Conservation (phyloP, 1,140 invertebrate species). For the Cephus cinctus region DNA sequence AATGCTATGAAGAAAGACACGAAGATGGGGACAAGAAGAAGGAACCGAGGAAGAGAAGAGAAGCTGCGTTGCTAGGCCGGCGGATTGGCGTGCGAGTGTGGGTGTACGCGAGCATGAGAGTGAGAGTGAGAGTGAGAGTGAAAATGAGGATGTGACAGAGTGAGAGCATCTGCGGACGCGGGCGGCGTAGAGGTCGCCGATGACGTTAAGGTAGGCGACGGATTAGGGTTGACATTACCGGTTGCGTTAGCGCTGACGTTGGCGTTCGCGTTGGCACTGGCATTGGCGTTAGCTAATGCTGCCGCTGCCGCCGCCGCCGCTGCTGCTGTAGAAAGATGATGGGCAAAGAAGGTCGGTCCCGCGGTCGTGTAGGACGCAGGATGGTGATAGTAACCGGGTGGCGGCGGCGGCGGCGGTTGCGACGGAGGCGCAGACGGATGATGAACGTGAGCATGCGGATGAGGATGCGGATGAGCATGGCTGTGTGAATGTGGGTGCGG, state of each 20-base stretch:
- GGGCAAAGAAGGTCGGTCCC: conserved; percentile 50
- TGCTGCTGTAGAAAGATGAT: conserved; percentile 39
- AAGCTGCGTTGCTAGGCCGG: too few relatives aligned
- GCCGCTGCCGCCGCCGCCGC: conserved; percentile 36
- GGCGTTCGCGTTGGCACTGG: too few relatives aligned
- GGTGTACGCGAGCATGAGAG: conserved; percentile 12
- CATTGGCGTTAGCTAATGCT: too few relatives aligned
- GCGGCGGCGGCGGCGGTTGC: conserved; percentile 38
- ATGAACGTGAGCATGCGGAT: background rate
- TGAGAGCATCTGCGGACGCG: too few relatives aligned
- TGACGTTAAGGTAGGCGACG: conserved; percentile 38
- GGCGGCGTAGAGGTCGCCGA: conserved; percentile 44
- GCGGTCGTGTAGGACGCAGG: conserved; percentile 42
- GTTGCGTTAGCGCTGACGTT: too few relatives aligned
- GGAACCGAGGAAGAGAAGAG: too few relatives aligned
- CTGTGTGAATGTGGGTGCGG: background rate
- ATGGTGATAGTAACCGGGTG: conserved; percentile 50
- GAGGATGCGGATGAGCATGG: background rate
- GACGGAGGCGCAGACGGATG: conserved; percentile 33
- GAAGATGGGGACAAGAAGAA: too few relatives aligned
- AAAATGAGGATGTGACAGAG: too few relatives aligned
- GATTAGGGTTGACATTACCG: too few relatives aligned
- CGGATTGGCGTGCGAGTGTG: conserved; percentile 41
- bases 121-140: too few relatives aligned
- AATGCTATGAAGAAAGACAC: too few relatives aligned